Conservation (phyloP, 2,797 vertebrate genomes). For the Mionectes olivaceus region DNA sequence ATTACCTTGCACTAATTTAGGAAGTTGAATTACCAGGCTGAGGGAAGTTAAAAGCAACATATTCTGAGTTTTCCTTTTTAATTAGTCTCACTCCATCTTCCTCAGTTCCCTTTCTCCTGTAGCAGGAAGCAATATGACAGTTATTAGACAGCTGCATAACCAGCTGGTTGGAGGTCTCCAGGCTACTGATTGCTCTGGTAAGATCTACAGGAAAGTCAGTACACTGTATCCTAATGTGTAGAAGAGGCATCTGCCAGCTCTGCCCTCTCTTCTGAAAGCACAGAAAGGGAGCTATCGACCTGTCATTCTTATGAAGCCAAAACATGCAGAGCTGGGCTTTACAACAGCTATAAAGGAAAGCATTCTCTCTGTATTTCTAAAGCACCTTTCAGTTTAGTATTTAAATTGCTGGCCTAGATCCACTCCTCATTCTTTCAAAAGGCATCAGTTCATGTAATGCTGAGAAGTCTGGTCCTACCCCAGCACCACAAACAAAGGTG, state of each 20-base stretch:
- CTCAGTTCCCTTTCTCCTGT: constrained; percentile 16
- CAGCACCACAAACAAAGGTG: not conserved
- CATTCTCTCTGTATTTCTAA: not conserved
- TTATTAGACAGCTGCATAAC: constrained; percentile 56
- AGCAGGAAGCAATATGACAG: constrained; percentile 28
- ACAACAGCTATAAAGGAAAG: not conserved
- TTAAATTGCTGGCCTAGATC: not conserved
- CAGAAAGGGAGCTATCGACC: not conserved
- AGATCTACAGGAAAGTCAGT: not conserved
- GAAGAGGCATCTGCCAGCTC: constrained; percentile 39
- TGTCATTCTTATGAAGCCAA: not conserved
- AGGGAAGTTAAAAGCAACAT: not conserved
- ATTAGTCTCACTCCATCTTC: constrained; percentile 48
- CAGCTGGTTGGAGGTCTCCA: constrained; percentile 61
- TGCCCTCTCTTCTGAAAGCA: not conserved
- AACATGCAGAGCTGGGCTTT: not conserved
- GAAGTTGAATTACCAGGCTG: not conserved
- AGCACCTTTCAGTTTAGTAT: not conserved
- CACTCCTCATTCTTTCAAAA: not conserved
- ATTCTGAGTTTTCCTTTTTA: constrained; percentile 49
- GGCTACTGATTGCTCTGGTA: constrained; percentile 41
- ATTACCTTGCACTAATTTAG: not conserved
- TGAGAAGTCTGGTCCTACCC: not conserved
- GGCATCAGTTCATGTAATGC: not conserved
- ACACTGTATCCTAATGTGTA: constrained; percentile 2